Percentiles rank a stretch among this genome's conserved stretches.
These are phyloP conservation scores for Turritopsis rubra DNA, from an alignment of 30 jellyfish, hydroid and myxozoan genomes.

Conservation along the genomic window DNA sequence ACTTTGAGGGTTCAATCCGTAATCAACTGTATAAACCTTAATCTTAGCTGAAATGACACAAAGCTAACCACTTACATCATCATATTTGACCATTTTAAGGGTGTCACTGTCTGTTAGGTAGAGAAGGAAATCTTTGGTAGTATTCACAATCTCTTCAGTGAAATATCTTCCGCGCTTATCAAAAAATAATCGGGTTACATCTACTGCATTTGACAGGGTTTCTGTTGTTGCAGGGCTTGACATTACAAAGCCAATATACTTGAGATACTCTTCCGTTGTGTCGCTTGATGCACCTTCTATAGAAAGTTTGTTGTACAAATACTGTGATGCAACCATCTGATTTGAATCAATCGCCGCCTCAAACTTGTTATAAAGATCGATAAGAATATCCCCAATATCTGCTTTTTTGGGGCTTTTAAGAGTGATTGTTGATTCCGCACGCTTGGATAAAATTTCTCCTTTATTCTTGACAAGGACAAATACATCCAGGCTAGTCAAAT, in stretches of 20 bases:
- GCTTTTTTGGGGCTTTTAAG: neutral
- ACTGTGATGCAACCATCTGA: conserved; percentile 2
- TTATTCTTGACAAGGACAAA: neutral
- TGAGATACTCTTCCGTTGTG: neutral
- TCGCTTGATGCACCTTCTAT: neutral
- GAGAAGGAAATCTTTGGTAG: neutral
- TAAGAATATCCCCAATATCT: neutral
- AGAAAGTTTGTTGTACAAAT: neutral
- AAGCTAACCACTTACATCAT: neutral
- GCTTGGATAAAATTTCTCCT: neutral
- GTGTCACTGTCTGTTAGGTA: neutral
- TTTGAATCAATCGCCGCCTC: neutral
- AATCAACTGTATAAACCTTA: no score
- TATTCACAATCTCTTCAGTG: neutral
- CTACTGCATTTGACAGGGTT: neutral
- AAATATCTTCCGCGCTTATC: neutral
- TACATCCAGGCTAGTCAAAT: neutral
- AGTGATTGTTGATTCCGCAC: neutral
- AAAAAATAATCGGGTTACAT: neutral
- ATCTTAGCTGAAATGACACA: neutral
- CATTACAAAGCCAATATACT: neutral
- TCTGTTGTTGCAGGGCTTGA: neutral
- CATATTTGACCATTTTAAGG: neutral
- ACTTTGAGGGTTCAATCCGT: no score
- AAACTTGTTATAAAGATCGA: neutral